A percentile compares a stretch with the other conserved stretches of the same genome.
Conservation (phyloP, 2,113 vertebrate genomes). For the Herpailurus yagouaroundi region DNA sequence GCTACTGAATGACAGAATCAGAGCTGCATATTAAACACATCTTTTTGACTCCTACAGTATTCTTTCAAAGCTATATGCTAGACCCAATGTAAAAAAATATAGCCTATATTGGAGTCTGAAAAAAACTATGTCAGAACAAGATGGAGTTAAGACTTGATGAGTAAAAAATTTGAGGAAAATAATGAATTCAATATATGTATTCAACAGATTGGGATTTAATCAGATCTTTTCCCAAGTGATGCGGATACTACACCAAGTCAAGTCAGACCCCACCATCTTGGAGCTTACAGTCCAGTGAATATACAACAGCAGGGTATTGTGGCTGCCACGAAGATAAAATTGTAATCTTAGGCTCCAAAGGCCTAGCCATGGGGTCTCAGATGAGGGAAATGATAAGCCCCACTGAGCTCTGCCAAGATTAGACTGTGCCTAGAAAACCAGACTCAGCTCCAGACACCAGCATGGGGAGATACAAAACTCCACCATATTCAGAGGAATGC, state of each 20-base stretch:
- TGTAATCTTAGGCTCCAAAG: not conserved
- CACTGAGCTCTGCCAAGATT: not conserved
- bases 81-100: not conserved
- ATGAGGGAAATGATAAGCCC: not conserved
- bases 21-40: not conserved
- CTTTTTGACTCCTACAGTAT: conserved; percentile 11
- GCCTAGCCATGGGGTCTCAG: not conserved
- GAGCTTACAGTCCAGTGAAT: not conserved
- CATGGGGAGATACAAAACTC: not conserved
- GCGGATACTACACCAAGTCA: not conserved
- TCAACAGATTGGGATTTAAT: not conserved
- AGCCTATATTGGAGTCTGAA: not conserved
- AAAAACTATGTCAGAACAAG: conserved; percentile 18
- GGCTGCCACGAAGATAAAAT: not conserved
- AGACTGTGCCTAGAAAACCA: not conserved
- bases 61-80: not conserved
- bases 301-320: not conserved
- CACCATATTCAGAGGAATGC: not conserved
- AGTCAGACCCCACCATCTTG: not conserved
- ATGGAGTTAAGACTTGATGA: not conserved
- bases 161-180: not conserved
- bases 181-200: not conserved
- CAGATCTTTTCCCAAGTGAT: not conserved
- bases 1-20: not conserved
- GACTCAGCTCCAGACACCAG: not conserved